Conservation (phyloP, 2,113 vertebrate genomes). For the Plecotus auritus region DNA sequence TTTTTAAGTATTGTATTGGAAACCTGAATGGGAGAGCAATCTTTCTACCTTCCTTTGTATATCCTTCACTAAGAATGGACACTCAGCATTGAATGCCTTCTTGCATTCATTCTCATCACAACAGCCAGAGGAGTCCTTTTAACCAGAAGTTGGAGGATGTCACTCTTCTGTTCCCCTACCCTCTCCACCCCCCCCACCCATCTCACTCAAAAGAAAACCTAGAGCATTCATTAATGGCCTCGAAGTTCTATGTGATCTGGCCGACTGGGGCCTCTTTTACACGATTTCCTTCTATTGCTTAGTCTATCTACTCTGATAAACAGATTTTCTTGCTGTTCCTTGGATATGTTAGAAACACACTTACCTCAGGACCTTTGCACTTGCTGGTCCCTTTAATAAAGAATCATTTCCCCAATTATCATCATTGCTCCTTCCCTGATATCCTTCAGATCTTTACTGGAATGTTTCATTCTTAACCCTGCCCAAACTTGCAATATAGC, state of each 20-base stretch:
- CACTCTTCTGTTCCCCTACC: background rate
- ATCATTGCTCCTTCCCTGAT: background rate
- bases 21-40: background rate
- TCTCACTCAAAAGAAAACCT: background rate
- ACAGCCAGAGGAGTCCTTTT: background rate
- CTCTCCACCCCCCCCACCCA: accelerated
- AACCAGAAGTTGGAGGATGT: background rate
- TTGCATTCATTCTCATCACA: background rate
- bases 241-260: background rate
- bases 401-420: background rate
- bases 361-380: background rate
- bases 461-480: background rate
- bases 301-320: background rate
- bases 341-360: background rate
- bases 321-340: background rate
- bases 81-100: background rate
- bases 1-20: background rate
- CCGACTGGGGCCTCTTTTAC: background rate
- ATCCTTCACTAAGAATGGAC: background rate
- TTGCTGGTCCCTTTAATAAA: background rate
- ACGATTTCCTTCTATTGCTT: background rate
- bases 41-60: background rate
- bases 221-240: background rate
- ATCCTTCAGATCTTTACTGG: background rate
- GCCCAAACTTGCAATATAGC: background rate